Evolutionary conservation across 1,140 invertebrate species (phyloP).

Genomic region (Calliopsis andreniformis): DNA sequence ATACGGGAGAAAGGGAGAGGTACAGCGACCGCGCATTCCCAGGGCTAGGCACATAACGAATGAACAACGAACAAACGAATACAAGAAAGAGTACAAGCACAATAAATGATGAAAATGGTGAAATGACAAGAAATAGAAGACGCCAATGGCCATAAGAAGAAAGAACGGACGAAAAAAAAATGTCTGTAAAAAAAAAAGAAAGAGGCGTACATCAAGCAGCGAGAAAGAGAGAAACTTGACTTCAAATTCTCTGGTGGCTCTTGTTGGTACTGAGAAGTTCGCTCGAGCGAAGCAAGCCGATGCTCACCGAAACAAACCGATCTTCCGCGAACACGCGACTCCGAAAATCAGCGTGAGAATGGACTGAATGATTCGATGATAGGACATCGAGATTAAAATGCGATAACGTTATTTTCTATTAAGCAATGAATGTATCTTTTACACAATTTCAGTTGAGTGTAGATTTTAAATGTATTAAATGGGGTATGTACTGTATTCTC

Average conservation of each 20-base stretch:
- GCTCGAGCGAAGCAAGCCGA: slow-evolving; percentile 48
- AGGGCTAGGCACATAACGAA: slow-evolving; percentile 78
- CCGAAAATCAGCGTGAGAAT: slow-evolving; percentile 28
- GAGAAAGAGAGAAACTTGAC: slow-evolving; percentile 31
- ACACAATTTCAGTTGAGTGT: not conserved
- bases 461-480: not conserved
- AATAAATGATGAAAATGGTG: slow-evolving; percentile 44
- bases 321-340: slow-evolving; percentile 41
- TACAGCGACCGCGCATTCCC: slow-evolving; percentile 79
- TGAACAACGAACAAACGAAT: slow-evolving; percentile 58
- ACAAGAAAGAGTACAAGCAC: slow-evolving; percentile 38
- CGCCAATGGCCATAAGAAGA: slow-evolving; percentile 27
- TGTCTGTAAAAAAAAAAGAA: slow-evolving; percentile 48
- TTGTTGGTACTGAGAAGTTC: slow-evolving; percentile 46
- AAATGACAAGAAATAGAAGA: slow-evolving; percentile 46
- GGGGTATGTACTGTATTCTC: too few relatives aligned
- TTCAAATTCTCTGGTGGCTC: slow-evolving; percentile 50
- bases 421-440: not conserved
- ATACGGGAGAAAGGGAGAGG: slow-evolving; percentile 67
- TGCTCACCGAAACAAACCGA: slow-evolving; percentile 46
- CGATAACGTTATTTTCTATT: not conserved
- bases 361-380: slow-evolving; percentile 23
- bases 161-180: slow-evolving; percentile 55
- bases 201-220: slow-evolving; percentile 56
- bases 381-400: not conserved